Evolutionary conservation across 2,888 invertebrate species (phyloP).

Genomic region (Agrochola lychnidis): DNA sequence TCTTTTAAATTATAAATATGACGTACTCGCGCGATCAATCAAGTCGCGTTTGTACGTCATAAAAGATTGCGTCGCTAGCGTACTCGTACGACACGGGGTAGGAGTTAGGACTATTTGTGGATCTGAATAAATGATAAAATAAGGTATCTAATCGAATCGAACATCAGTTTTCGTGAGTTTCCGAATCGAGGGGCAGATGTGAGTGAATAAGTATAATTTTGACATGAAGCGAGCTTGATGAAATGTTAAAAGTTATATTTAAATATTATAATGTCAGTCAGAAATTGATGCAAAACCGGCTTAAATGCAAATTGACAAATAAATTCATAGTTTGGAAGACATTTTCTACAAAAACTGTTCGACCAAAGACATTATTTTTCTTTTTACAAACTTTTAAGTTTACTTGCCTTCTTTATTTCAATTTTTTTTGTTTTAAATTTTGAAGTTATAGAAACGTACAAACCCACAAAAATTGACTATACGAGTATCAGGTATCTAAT

Average conservation of each 20-base stretch:
- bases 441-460: conserved; percentile 9
- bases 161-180: not conserved
- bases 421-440: not conserved
- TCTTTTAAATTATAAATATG: too few relatives aligned
- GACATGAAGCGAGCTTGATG: not conserved
- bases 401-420: not conserved
- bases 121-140: not conserved
- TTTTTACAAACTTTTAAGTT: not conserved
- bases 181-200: not conserved
- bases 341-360: conserved; percentile 33
- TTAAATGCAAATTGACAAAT: conserved; percentile 56
- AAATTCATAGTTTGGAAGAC: conserved; percentile 58
- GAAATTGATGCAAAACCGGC: conserved; percentile 23
- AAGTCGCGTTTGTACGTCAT: too few relatives aligned
- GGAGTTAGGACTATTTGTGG: not conserved
- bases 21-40: too few relatives aligned
- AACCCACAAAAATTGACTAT: conserved; percentile 37
- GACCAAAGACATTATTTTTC: not conserved
- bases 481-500: conserved; percentile 22
- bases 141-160: not conserved
- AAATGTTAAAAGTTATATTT: conserved; percentile 9
- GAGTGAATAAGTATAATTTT: not conserved
- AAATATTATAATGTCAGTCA: conserved; percentile 37
- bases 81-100: too few relatives aligned
- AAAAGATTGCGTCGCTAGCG: too few relatives aligned